Evolutionary conservation across 1,140 invertebrate species (phyloP), one percentile per base, ranked within the genome.

Genomic region (Lucilia sericata): DNA sequence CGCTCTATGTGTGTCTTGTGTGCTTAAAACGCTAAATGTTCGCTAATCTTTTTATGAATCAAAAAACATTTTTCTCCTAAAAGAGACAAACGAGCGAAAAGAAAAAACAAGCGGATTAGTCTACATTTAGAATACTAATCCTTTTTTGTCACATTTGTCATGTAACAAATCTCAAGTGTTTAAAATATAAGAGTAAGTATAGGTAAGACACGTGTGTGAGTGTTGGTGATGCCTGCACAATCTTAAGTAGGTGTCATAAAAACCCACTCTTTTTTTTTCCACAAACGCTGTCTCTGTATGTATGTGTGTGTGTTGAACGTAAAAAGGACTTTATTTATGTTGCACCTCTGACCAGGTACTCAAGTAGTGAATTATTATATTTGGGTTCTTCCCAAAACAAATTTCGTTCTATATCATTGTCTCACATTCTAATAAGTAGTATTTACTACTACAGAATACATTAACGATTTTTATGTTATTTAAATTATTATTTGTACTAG

Each of bases 31-130:
- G 76, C 21, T 80, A 82, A 65, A 60, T 49, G 82, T 82, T 82
- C 25, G 82, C 36, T 70, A 82, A 82, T 74, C 55, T 70, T 65
- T 70, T 74, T 74, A 82, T 74, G 82, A 70, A 82, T 82, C 49
- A 82, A 60, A 65, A 19, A 74, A 60, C n/a, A 74, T 82, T 65
- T 47, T 12, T 12, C 14, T 30, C 10, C 10, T 7, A 19, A 65
- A 19, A n/a, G n/a, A n/a, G n/a, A n/a, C 9, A 21, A 65, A 65
- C 17, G 60, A 65, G 10, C n/a, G n/a, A n/a, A n/a, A n/a, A n/a
- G 14, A 65, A 65, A n/a, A 65, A 65, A 65, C 60, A 70, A 70
- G 60, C n/a, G 19, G 60, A 70, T 70, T 70, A 70, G n/a, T 19
- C 21, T 70, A 21, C 25, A 47, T 65, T 74, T 25, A 36, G 36